phyloP scores from a whole-genome alignment of 1,140 invertebrate genomes.

The Adelges cooleyi region DNA sequence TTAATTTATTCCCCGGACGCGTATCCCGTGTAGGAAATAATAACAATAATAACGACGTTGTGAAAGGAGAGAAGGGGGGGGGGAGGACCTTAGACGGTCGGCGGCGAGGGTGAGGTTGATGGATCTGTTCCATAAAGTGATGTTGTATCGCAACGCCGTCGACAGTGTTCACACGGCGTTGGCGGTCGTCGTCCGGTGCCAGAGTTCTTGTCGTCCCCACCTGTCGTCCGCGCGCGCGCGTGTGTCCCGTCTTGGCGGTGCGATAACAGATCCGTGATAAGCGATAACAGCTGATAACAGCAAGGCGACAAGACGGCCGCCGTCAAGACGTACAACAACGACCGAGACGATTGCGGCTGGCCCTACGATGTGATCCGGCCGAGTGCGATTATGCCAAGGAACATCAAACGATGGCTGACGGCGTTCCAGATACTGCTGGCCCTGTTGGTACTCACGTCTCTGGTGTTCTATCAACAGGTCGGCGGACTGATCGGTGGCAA shows the following conservation, averaged over 20 bases:
- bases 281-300: too few species aligned
- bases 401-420: slow-evolving; percentile 11
- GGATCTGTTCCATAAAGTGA: neutral
- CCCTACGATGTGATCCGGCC: slow-evolving; percentile 1
- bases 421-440: slow-evolving; percentile 19
- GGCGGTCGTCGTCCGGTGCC: neutral
- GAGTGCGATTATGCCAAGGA: neutral
- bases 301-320: neutral
- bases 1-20: too few species aligned
- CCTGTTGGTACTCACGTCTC: neutral
- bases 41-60: too few species aligned
- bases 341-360: neutral
- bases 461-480: slow-evolving; percentile 19
- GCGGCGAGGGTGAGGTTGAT: neutral
- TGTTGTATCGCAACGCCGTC: neutral
- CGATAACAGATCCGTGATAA: too few species aligned
- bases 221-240: neutral
- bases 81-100: neutral
- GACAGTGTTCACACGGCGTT: neutral
- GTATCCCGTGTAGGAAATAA: too few species aligned
- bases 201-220: neutral
- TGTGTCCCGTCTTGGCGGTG: neutral
- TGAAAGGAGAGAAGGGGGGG: neutral
- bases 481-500: slow-evolving; percentile 17
- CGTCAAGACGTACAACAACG: neutral